phyloP scores from a whole-genome alignment of 2,888 invertebrate species.

The Lordiphosa fenestrarum region DNA sequence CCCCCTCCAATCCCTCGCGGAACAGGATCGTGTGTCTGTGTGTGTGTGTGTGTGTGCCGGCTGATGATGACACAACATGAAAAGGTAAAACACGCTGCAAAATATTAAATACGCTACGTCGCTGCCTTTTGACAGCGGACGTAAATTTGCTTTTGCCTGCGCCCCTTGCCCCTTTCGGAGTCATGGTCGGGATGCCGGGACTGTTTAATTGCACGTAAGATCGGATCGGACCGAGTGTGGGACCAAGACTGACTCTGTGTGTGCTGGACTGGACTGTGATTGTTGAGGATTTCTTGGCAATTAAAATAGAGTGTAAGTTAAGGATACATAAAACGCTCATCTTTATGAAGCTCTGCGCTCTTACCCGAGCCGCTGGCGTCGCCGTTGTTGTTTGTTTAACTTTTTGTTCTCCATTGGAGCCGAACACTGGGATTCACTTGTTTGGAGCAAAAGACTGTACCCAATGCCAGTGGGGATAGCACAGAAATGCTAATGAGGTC shows the following conservation, averaged over 20 bases:
- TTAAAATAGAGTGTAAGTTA: constrained; percentile 78
- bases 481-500: too few relatives aligned
- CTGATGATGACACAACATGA: constrained; percentile 79
- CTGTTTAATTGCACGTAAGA: constrained; percentile 69
- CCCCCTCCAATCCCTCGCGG: constrained; percentile 20
- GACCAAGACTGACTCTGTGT: constrained; percentile 13
- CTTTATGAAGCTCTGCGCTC: constrained; percentile 53
- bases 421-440: too few relatives aligned
- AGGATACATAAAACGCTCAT: constrained; percentile 75
- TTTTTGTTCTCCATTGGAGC: neutral
- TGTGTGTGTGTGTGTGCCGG: constrained; percentile 39
- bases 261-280: constrained; percentile 27
- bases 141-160: constrained; percentile 76
- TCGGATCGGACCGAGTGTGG: constrained; percentile 35
- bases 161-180: constrained; percentile 8
- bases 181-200: constrained; percentile 18
- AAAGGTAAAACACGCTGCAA: constrained; percentile 78
- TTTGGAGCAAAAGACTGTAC: too few relatives aligned
- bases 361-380: neutral
- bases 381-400: neutral
- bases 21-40: constrained; percentile 53
- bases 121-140: constrained; percentile 78
- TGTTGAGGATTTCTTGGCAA: constrained; percentile 73
- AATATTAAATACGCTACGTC: constrained; percentile 78
- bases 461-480: too few relatives aligned